Percentiles rank a stretch among this genome's conserved stretches.
Conservation (phyloP, 2,888 invertebrate species). For the Sarcophaga variegata region DNA sequence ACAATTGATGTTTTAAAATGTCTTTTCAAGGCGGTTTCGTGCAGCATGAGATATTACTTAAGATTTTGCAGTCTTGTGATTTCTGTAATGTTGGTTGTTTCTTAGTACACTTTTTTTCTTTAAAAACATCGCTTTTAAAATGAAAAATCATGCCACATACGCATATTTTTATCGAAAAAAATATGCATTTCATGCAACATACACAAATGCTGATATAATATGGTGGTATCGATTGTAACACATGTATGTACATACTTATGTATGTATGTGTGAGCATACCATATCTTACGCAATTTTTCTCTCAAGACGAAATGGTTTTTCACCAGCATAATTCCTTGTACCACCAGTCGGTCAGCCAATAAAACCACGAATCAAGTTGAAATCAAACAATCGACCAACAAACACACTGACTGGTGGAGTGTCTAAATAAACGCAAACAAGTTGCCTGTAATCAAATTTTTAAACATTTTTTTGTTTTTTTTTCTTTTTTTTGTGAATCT, state of each 20-base stretch:
- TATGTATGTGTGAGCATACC: slow-evolving; percentile 47
- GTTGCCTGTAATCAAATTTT: slow-evolving; percentile 43
- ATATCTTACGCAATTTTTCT: slow-evolving; percentile 73
- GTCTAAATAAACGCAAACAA: neutral
- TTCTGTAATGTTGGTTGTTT: slow-evolving; percentile 2
- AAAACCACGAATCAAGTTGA: slow-evolving; percentile 14
- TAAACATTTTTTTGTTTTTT: slow-evolving; percentile 23
- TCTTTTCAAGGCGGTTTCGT: slow-evolving; percentile 24
- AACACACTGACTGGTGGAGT: neutral
- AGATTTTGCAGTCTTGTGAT: slow-evolving; percentile 25
- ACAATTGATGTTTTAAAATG: slow-evolving; percentile 24
- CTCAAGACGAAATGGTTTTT: slow-evolving; percentile 56
- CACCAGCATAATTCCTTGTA: slow-evolving; percentile 58
- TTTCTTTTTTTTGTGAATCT: slow-evolving; percentile 12
- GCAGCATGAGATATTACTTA: slow-evolving; percentile 30
- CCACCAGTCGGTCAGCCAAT: slow-evolving; percentile 2
- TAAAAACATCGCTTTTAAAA: slow-evolving; percentile 1
- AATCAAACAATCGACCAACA: slow-evolving; percentile 3
- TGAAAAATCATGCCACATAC: slow-evolving; percentile 44
- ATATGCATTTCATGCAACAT: neutral
- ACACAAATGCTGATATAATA: neutral
- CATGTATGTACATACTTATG: neutral
- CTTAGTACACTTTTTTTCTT: neutral
- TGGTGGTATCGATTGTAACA: neutral
- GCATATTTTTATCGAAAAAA: slow-evolving; percentile 20